Evolutionary conservation across 2,888 invertebrate species (phyloP).

Genomic region (Pycnomerus fuliginosus): DNA sequence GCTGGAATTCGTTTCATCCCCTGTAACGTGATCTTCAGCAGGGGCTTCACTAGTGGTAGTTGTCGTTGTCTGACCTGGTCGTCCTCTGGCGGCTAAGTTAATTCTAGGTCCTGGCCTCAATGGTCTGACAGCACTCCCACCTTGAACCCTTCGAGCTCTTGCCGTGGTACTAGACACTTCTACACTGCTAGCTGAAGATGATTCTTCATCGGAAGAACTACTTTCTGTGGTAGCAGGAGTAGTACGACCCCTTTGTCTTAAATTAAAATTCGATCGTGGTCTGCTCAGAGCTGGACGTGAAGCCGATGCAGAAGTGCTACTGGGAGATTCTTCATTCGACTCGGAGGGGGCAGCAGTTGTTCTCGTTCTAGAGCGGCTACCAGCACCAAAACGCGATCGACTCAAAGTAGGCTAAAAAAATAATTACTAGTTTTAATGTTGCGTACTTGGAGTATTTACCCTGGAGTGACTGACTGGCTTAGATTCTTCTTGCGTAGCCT

Average conservation of each 20-base stretch:
- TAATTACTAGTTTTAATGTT: constrained; percentile 1
- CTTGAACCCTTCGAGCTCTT: constrained; percentile 47
- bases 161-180: constrained; percentile 36
- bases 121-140: constrained; percentile 55
- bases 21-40: constrained; percentile 46
- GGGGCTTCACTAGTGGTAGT: constrained; percentile 55
- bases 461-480: constrained; percentile 46
- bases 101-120: constrained; percentile 67
- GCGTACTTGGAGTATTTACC: constrained; percentile 26
- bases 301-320: constrained; percentile 40
- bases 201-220: constrained; percentile 23
- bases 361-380: constrained; percentile 40
- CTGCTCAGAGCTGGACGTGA: constrained; percentile 51
- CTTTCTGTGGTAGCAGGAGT: constrained; percentile 41
- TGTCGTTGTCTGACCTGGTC: constrained; percentile 53
- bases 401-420: constrained; percentile 38
- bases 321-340: constrained; percentile 47
- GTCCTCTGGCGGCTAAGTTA: constrained; percentile 55
- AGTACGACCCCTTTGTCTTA: constrained; percentile 43
- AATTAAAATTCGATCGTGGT: constrained; percentile 54
- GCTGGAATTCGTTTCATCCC: constrained; percentile 43
- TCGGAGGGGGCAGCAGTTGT: constrained; percentile 52
- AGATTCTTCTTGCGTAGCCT: constrained; percentile 50
- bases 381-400: constrained; percentile 45
- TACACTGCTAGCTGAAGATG: constrained; percentile 9